Conservation (phyloP, 2,113 vertebrate species). For the Phalacrocorax brasilianus region DNA sequence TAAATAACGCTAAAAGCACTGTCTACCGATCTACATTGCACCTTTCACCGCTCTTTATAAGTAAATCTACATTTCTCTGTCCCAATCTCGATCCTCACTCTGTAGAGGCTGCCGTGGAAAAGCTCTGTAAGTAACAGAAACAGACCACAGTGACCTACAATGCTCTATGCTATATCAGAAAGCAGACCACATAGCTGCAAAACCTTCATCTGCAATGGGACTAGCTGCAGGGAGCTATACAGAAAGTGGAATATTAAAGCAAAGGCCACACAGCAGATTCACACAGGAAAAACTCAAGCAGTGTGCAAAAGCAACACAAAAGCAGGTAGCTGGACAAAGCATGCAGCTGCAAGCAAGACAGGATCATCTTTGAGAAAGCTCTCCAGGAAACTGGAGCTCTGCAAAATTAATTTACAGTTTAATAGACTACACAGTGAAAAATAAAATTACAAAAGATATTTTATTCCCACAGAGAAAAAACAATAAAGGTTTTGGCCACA, state of each 20-base stretch:
- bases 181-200: background rate
- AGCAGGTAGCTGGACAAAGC: background rate
- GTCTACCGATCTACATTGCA: background rate
- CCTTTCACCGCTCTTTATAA: background rate
- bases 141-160: background rate
- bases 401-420: background rate
- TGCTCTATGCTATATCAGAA: accelerated
- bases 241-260: background rate
- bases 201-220: background rate
- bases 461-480: background rate
- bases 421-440: background rate
- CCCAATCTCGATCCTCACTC: background rate
- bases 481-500: background rate
- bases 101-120: background rate
- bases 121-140: background rate
- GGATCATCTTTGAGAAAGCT: background rate
- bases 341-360: background rate
- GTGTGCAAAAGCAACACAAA: background rate
- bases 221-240: background rate
- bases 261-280: background rate
- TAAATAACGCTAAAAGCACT: background rate
- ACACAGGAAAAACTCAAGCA: background rate
- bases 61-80: background rate
- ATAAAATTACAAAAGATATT: background rate
- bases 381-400: background rate